Conservation (phyloP, 2,113 vertebrate genomes). For the Indri indri region DNA sequence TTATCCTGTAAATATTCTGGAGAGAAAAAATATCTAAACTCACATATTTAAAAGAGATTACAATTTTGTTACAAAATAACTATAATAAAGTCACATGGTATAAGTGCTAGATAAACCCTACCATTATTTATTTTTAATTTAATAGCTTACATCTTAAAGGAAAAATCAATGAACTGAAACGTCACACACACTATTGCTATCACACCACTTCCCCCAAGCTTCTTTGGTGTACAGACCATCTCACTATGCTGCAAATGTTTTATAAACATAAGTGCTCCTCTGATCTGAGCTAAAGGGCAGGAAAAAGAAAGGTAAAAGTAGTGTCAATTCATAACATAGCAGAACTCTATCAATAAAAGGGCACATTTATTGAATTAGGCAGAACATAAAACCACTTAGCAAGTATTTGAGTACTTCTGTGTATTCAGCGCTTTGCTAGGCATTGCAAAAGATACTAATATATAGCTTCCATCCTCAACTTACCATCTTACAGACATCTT, state of each 20-base stretch:
- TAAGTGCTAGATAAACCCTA: background rate
- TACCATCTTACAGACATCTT: background rate
- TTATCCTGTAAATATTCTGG: background rate
- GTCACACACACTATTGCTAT: background rate
- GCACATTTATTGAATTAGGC: background rate
- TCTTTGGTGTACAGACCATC: background rate
- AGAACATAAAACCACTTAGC: too few species aligned
- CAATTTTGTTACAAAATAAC: background rate
- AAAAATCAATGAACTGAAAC: background rate
- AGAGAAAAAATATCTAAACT: background rate
- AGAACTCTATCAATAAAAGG: background rate
- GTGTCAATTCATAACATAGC: background rate
- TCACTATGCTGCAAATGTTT: background rate
- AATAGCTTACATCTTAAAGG: background rate
- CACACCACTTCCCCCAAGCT: background rate
- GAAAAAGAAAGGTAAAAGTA: background rate
- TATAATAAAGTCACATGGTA: background rate
- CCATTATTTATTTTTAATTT: background rate
- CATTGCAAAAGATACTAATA: background rate
- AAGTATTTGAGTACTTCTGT: background rate
- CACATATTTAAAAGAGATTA: background rate
- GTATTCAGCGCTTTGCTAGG: background rate
- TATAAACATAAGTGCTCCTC: fast-evolving
- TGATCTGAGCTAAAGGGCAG: background rate
- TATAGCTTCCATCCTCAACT: background rate